Base-by-base conservation (phyloP, 2,888 invertebrate genomes). In the Drosophila cognata region DNA sequence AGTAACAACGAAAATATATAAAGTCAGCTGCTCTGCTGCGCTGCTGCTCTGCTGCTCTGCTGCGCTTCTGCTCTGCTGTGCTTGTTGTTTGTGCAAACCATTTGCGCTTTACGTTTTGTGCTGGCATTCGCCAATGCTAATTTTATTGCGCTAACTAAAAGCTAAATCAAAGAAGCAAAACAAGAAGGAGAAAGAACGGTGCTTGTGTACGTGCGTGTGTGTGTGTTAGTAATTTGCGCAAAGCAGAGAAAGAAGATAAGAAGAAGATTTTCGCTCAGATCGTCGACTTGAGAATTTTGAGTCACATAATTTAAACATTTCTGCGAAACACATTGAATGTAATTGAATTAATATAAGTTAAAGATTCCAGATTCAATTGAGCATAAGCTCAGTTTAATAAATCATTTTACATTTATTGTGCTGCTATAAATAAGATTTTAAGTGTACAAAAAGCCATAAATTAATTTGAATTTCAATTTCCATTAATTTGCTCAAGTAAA, bases 11-110 rank as follows among this genome's bases (percentile, higher is more conserved):
- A 31, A 13, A 52, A 35, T 13, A 11, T 18, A 25, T 25, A n/a
- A 41, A 58, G 4, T n/a, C 41, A 48, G 25, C 35, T 38, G 52
- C 28, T 55, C 33, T 33, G 48, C 52, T 61, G 18, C 46, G 13
- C 21, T 46, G 31, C n/a, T 38, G 38, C 25, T 35, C 18, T 36
- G 25, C 28, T 56, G 36, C 28, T 48, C 33, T 33, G 35, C 57
- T 62, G 6, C 46, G 7, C 25, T 46, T 21, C n/a, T 38, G 28
- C 11, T 25, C 6, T 36, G 18, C 13, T 25, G 16, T 21, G n/a
- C n/a, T 38, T 51, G 75, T 46, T 75, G 75, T 48, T 74, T 74
- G 74, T 71, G 76, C 74, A 74, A 74, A 59, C 51, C 21, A 38
- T 70, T 75, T 56, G 70, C 46, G 59, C 51, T 52, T 16, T 72